These are phyloP conservation scores for Acronicta leporina DNA, from an alignment of 2,888 invertebrate species.

Conservation along the genomic window DNA sequence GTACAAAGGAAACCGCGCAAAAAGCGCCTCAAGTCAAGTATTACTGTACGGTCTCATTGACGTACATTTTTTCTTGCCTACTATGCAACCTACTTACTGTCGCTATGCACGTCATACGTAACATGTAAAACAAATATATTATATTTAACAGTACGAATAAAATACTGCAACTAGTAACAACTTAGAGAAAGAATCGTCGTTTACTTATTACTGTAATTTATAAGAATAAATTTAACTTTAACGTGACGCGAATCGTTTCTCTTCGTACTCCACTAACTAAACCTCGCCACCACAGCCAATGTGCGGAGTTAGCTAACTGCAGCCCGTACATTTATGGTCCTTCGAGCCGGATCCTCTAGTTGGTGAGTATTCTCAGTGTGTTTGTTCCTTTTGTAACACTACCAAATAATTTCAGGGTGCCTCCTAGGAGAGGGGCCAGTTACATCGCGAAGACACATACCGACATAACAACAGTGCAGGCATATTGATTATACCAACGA, in stretches of 20 bases:
- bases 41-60: slow-evolving; percentile 15
- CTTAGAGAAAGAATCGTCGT: not conserved
- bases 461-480: not conserved
- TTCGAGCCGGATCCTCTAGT: no score
- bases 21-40: slow-evolving; percentile 19
- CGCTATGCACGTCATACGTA: not conserved
- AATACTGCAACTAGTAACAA: not conserved
- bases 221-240: not conserved
- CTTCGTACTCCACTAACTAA: not conserved
- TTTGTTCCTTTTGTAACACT: not conserved
- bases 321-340: not conserved
- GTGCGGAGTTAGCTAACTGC: not conserved
- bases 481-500: no score
- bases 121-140: not conserved
- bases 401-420: not conserved
- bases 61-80: slow-evolving; percentile 1
- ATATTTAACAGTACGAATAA: not conserved
- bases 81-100: not conserved
- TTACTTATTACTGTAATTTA: not conserved
- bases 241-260: not conserved
- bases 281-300: not conserved
- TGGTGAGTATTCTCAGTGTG: no score
- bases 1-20: slow-evolving; percentile 26
- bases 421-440: not conserved
- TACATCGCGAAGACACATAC: not conserved